phyloP scores from a whole-genome alignment of 2,888 invertebrate genomes.

The Pseudococcus longispinus region DNA sequence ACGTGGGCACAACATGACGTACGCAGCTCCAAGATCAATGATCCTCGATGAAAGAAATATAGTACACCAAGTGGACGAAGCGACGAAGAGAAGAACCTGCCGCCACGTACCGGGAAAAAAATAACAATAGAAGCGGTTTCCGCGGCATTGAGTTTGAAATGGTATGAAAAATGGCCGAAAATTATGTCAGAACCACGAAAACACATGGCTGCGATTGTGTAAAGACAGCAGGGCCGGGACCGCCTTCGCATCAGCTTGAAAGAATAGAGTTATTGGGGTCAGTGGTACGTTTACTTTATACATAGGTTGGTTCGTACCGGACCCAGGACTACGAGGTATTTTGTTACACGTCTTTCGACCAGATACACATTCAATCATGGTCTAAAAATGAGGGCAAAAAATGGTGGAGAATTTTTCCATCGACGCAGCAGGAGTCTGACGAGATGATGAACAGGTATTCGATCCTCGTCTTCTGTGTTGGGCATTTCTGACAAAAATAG shows the following conservation, averaged over 20 bases:
- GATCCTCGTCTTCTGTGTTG: too few species aligned
- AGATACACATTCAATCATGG: not conserved
- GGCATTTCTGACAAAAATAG: too few species aligned
- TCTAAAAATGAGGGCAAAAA: not conserved
- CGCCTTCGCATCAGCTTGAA: not conserved
- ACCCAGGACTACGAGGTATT: not conserved
- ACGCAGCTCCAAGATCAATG: not conserved
- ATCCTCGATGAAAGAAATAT: slow-evolving; percentile 5
- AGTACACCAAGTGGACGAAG: not conserved
- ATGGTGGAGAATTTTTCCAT: not conserved
- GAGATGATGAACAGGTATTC: too few species aligned
- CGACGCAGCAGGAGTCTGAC: too few species aligned
- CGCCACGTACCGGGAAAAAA: not conserved
- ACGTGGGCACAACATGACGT: not conserved
- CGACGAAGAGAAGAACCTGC: not conserved
- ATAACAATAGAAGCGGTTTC: slow-evolving; percentile 19
- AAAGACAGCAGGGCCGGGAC: not conserved
- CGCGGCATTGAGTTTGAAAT: slow-evolving; percentile 11
- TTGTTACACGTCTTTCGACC: not conserved
- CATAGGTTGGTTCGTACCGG: not conserved
- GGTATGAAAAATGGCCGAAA: not conserved
- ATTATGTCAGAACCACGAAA: slow-evolving; percentile 24
- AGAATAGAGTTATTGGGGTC: slow-evolving; percentile 4
- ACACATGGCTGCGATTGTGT: not conserved
- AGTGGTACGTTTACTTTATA: not conserved